phyloP scores from a whole-genome alignment of 2,113 vertebrate species.

The Callionymus lyra region DNA sequence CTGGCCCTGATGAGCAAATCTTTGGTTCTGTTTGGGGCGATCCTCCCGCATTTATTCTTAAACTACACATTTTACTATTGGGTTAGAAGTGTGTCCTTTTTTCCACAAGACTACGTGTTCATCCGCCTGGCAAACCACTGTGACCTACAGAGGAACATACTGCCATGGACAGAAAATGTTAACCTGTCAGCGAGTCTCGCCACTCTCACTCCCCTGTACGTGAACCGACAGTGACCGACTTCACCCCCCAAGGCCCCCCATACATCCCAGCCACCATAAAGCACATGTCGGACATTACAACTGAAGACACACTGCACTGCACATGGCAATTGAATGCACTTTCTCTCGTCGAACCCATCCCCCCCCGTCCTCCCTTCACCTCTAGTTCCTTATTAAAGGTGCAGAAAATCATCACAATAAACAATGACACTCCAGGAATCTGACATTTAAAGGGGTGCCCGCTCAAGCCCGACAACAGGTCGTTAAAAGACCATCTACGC shows the following conservation, averaged over 20 bases:
- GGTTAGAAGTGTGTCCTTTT: slow-evolving; percentile 5
- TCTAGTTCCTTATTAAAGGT: too few relatives aligned
- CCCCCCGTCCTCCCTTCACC: slow-evolving; percentile 23
- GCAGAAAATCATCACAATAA: too few relatives aligned
- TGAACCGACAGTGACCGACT: slow-evolving; percentile 7
- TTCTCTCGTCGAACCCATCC: slow-evolving; percentile 19
- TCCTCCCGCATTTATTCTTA: not conserved
- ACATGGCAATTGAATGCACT: slow-evolving; percentile 26
- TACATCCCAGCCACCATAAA: slow-evolving; percentile 16
- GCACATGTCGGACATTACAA: slow-evolving; percentile 28
- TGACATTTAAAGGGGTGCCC: too few relatives aligned
- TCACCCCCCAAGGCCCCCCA: slow-evolving; percentile 19
- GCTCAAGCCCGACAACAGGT: too few relatives aligned
- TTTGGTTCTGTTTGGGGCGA: not conserved
- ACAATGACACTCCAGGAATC: too few relatives aligned
- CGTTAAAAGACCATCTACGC: too few relatives aligned
- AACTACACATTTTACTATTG: slow-evolving; percentile 6
- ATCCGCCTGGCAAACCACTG: slow-evolving; percentile 15
- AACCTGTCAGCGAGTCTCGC: slow-evolving; percentile 37
- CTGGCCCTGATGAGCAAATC: too few relatives aligned
- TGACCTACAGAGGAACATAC: slow-evolving; percentile 43
- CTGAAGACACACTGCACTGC: slow-evolving; percentile 25
- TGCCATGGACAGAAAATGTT: slow-evolving; percentile 48
- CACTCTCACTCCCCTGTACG: slow-evolving; percentile 6
- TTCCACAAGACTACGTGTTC: slow-evolving; percentile 11